Base-by-base conservation (phyloP, 1,140 invertebrate species). In the Microplitis mediator region DNA sequence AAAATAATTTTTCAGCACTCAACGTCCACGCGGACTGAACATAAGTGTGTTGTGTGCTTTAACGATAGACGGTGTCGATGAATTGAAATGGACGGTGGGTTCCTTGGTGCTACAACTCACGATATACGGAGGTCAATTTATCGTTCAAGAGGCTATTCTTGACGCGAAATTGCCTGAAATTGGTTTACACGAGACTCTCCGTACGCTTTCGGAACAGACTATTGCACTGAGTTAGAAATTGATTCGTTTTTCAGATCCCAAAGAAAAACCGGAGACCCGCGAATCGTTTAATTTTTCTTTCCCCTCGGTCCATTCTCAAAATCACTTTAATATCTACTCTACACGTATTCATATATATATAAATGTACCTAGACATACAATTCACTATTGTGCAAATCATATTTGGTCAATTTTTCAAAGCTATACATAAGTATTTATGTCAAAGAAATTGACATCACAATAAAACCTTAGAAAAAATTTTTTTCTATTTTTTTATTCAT, bases 121-220 rank as follows among this genome's bases (percentile, higher is more conserved):
- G 23, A 23, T 23, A 23, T 23, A 23, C 23, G 35, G 45, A 77
- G 81, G 85, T 86, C 84, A 85, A 86, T 86, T 85, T 82, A 82
- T 84, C 74, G 80, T 78, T 84, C 51, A 82, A 86, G 86, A 82
- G 84, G 83, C 86, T 86, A 87, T 86, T 87, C 86, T 86, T 86
- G 84, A 79, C 76, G 81, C 78, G 85, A 87, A 86, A 87, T 87
- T 86, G 86, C 84, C 86, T 85, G 84, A 87, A 87, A 87, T 87
- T 86, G 86, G 84, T 87, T 87, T 87, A 85, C 84, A 84, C 81
- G 83, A 77, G 74, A 74, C 68, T 23, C 68, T 23, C 62, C 32
- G 50, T 52, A 65, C 32, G 31, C 35, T 36, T 4, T 52, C 8
- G 34, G 54, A 54, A 66, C 56, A 69, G 54, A 70, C 51, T 63